phyloP scores from a whole-genome alignment of 2,888 invertebrate species.

The Pterostichus madidus region DNA sequence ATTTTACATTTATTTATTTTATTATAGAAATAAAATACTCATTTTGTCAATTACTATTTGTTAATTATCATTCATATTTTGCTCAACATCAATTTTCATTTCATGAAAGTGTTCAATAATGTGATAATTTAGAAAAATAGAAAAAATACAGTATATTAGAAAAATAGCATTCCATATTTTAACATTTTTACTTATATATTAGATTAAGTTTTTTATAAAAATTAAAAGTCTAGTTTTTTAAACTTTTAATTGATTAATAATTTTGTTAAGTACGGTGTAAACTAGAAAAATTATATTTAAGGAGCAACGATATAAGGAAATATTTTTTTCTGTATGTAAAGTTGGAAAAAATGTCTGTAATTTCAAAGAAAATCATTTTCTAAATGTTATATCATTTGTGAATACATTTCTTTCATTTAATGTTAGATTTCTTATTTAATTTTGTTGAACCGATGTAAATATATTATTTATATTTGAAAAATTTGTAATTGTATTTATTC shows the following conservation, averaged over 20 bases:
- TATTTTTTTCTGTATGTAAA: slow-evolving; percentile 20
- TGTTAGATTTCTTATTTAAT: too few species aligned
- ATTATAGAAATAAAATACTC: background rate
- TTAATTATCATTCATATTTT: too few species aligned
- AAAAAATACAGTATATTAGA: background rate
- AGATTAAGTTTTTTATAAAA: slow-evolving; percentile 4
- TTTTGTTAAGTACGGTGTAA: slow-evolving; percentile 32
- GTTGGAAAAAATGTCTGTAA: background rate
- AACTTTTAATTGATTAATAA: background rate
- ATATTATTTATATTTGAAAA: slow-evolving; percentile 18
- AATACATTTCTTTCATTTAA: too few species aligned
- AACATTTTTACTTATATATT: background rate
- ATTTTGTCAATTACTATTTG: slow-evolving; percentile 6
- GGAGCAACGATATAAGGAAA: background rate
- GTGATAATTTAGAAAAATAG: slow-evolving; percentile 46
- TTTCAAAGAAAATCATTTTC: background rate
- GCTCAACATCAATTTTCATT: slow-evolving; percentile 41
- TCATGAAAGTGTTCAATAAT: slow-evolving; percentile 26
- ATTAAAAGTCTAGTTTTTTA: slow-evolving; percentile 16
- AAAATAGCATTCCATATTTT: background rate
- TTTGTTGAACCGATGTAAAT: background rate
- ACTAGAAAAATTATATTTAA: slow-evolving; percentile 17
- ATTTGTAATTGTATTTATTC: background rate
- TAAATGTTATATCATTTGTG: background rate
- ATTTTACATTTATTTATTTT: background rate